Conservation (phyloP, 1,140 invertebrate species). For the Diorhabda sublineata region DNA sequence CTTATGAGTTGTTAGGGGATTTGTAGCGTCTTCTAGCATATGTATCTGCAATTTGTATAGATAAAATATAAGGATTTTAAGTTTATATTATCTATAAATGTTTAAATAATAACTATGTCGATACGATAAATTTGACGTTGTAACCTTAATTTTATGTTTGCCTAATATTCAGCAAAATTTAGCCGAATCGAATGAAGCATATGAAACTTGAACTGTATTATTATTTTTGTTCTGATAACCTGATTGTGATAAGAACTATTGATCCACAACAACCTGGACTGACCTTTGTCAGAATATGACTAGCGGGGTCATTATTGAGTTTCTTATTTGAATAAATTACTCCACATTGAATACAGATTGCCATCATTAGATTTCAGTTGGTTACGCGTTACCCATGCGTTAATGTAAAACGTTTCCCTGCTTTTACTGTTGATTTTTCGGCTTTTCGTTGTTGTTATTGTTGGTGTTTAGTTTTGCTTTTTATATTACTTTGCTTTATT, state of each 20-base stretch:
- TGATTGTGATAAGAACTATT: constrained; percentile 4
- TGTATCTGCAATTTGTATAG: no score
- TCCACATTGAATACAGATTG: no score
- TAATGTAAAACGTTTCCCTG: no score
- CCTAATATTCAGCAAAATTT: no score
- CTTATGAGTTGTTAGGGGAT: no score
- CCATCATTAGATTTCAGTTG: no score
- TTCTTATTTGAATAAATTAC: constrained; percentile 23
- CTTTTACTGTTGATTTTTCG: constrained; percentile 9
- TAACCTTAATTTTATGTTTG: no score
- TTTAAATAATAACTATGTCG: not conserved
- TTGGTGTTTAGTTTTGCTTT: constrained; percentile 14
- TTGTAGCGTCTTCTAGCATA: no score
- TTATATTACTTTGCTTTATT: constrained; percentile 31
- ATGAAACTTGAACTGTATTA: not conserved
- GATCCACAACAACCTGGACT: constrained; percentile 8
- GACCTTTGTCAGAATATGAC: constrained; percentile 2
- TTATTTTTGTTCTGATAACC: not conserved
- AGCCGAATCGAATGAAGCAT: no score
- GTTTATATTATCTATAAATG: constrained; percentile 1
- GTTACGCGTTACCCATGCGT: no score
- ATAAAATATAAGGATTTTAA: not conserved
- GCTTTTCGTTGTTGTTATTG: constrained; percentile 9
- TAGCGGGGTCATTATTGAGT: constrained; percentile 11
- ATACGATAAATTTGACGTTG: no score